These are phyloP conservation scores for Acyrthosiphon pisum DNA, from an alignment of 1,140 invertebrate species.

Conservation along the genomic window DNA sequence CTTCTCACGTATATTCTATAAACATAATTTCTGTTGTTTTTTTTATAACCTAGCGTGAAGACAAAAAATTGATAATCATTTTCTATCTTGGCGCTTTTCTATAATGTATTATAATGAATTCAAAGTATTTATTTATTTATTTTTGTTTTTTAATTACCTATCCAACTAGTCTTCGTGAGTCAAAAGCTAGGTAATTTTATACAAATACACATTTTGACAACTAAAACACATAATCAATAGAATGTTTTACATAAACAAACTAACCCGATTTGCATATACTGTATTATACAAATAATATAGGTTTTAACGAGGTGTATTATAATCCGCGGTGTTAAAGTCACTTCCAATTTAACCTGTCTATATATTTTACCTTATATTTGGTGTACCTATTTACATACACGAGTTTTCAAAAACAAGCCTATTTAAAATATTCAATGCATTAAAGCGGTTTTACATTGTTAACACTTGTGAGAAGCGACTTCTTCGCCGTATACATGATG, in stretches of 20 bases:
- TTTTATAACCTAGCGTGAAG: neutral
- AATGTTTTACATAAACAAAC: slow-evolving; percentile 49
- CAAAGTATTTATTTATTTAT: neutral
- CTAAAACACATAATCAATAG: neutral
- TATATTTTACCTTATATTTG: neutral
- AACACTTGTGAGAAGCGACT: slow-evolving; percentile 6
- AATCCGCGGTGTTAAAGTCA: slow-evolving; percentile 34
- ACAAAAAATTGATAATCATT: neutral
- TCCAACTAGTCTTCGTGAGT: neutral
- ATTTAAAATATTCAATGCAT: slow-evolving; percentile 22
- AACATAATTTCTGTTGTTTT: neutral
- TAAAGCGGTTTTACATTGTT: slow-evolving; percentile 25
- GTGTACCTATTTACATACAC: slow-evolving; percentile 36
- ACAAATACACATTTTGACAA: slow-evolving; percentile 31
- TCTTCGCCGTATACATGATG: too few species aligned
- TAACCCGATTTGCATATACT: slow-evolving; percentile 32
- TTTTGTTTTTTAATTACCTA: neutral
- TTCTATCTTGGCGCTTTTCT: neutral
- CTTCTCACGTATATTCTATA: neutral
- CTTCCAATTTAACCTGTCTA: slow-evolving; percentile 23
- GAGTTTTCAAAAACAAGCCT: slow-evolving; percentile 28
- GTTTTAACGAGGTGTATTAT: slow-evolving; percentile 46
- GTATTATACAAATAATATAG: slow-evolving; percentile 24
- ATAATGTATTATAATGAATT: neutral
- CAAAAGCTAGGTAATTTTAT: neutral